Base-by-base conservation (phyloP, 2,888 invertebrate species). In the Patella depressa region DNA sequence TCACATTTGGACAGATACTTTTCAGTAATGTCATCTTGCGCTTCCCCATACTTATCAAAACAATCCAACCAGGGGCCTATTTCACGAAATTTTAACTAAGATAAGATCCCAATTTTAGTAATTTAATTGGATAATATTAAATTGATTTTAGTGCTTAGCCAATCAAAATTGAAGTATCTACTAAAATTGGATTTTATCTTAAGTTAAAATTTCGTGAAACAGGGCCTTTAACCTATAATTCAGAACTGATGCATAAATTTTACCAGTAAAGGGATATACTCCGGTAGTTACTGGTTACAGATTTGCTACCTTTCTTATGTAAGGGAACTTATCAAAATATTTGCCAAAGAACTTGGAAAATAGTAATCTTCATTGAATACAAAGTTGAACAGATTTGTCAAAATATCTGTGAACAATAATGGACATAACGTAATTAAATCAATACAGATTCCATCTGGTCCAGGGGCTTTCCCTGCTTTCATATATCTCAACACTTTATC, bases 41-140 rank as follows among this genome's bases (percentile, higher is more conserved):
- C n/a, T 59, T 12, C 59, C 59, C 12, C 59, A 59, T 59, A 59
- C 59, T 59, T 59, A 59, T 12, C 14, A 59, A 5, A 59, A 15
- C 59, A 59, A n/a, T 59, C 59, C 59, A 14, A 59, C 59, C 59
- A 59, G 59, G n/a, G n/a, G n/a, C n/a, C n/a, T n/a, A n/a, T n/a
- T n/a, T n/a, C n/a, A n/a, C n/a, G n/a, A n/a, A n/a, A n/a, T n/a
- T n/a, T n/a, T n/a, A n/a, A n/a, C n/a, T n/a, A n/a, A n/a, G n/a
- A n/a, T n/a, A n/a, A n/a, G n/a, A n/a, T n/a, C n/a, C n/a, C n/a
- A n/a, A n/a, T n/a, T n/a, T n/a, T n/a, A n/a, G n/a, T n/a, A n/a
- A n/a, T n/a, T n/a, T n/a, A n/a, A n/a, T n/a, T n/a, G n/a, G n/a
- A n/a, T n/a, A n/a, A n/a, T n/a, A n/a, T n/a, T n/a, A n/a, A n/a